Evolutionary conservation across 2,888 invertebrate species (phyloP), one percentile per base, ranked within the genome.

Genomic region (Clitarchus hookeri): DNA sequence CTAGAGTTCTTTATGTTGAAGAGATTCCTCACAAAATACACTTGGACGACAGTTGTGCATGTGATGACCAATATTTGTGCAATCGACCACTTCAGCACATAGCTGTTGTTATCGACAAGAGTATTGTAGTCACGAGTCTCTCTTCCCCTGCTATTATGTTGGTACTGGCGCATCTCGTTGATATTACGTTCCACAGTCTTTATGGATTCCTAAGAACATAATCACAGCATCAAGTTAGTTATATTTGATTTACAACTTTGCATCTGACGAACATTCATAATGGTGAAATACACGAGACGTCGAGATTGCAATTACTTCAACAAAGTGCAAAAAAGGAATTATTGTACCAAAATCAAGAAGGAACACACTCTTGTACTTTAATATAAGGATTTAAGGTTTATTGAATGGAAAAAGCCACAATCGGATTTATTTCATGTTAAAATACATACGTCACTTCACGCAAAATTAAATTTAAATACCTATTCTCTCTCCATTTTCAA

Each of bases 1-100:
- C 85, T 85, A 23, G 80, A 54, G 84, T 86, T 85, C 90, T 96
- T 96, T 0, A 95, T 94, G 90, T 97, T 96, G 91, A 98, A 98
- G 19, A 98, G 92, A 92, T 97, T 97, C 88, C 97, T 94, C 23
- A 98, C 96, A 91, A 98, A 98, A 91, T 95, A 97, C 1, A 98
- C 97, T 92, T 97, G 97, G 84, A 96, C 91, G 0, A 95, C 93
- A 16, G 96, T 96, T 0, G 98, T 96, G 0, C 94, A 93, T 84
- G 96, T 92, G 88, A 98, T 96, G 0, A 98, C 96, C 44, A 96
- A 87, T 88, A 98, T 97, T 93, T 98, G 98, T 85, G 95, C 93
- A 4, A 98, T 89, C 0, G 98, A 98, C 97, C 98, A 98, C 87
- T 95, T 95, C 88, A 96, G 94, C n/a, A 98, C 96, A 91, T 98